phyloP scores from a whole-genome alignment of 2,797 vertebrate species.

The Acrossocheilus fasciatus region DNA sequence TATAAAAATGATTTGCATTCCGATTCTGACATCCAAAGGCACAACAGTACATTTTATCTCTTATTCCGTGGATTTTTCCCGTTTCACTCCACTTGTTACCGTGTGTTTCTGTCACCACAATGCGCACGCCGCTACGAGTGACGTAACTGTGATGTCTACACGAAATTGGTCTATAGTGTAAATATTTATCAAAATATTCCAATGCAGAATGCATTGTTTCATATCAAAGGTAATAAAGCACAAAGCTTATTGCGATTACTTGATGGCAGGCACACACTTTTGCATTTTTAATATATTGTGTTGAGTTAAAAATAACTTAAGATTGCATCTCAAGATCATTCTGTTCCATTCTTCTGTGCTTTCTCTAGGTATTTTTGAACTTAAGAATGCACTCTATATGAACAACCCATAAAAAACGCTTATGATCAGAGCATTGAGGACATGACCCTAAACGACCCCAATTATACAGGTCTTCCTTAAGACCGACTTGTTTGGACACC shows the following conservation, averaged over 20 bases:
- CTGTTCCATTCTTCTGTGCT: neutral
- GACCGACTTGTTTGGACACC: neutral
- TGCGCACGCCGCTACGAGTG: too few species aligned
- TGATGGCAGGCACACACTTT: neutral
- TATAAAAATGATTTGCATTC: too few species aligned
- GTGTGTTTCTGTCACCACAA: too few species aligned
- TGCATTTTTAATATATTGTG: neutral
- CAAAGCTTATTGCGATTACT: neutral
- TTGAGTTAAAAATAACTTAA: neutral
- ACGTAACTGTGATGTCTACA: too few species aligned
- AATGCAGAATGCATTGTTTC: neutral
- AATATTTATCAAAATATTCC: neutral
- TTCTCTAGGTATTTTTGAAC: neutral
- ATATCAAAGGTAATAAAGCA: neutral
- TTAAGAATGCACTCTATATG: neutral
- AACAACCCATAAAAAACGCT: neutral
- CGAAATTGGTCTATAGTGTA: neutral
- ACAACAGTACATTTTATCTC: too few species aligned
- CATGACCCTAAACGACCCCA: neutral
- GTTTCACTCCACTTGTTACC: too few species aligned
- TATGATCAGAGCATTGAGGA: neutral
- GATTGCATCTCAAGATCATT: neutral
- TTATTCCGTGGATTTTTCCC: too few species aligned
- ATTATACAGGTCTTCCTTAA: conserved; percentile 11
- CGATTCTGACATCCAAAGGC: too few species aligned